Conservation (phyloP, 2,888 invertebrate genomes). For the Ectemnius continuus region DNA sequence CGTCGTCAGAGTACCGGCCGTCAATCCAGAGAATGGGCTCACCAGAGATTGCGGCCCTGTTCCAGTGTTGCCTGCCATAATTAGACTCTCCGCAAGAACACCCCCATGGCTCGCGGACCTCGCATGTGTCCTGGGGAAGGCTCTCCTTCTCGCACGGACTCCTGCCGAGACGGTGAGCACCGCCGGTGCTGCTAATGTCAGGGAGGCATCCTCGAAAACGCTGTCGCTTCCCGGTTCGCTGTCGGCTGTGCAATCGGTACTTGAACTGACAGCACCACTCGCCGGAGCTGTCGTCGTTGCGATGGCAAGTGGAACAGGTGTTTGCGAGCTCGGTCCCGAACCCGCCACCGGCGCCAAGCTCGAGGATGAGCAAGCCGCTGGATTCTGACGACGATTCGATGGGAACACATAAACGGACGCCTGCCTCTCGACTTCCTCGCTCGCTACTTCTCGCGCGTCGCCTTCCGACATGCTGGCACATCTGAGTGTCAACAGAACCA, state of each 20-base stretch:
- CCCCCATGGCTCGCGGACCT: slow-evolving; percentile 93
- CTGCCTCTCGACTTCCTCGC: slow-evolving; percentile 71
- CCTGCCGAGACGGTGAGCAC: neutral
- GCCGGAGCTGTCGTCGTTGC: slow-evolving; percentile 32
- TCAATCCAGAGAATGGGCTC: slow-evolving; percentile 64
- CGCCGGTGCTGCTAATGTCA: neutral
- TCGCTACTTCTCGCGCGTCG: slow-evolving; percentile 80
- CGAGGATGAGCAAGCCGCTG: slow-evolving; percentile 21
- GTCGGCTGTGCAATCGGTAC: slow-evolving; percentile 47
- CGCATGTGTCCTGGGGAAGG: slow-evolving; percentile 80
- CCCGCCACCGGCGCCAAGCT: slow-evolving; percentile 22
- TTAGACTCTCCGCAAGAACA: slow-evolving; percentile 77
- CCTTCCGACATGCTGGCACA: slow-evolving; percentile 85
- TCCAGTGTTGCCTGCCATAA: slow-evolving; percentile 69
- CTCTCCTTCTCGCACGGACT: slow-evolving; percentile 37
- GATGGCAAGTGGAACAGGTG: slow-evolving; percentile 2
- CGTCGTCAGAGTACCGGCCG: slow-evolving; percentile 50
- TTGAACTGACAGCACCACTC: slow-evolving; percentile 27
- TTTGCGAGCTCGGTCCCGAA: slow-evolving; percentile 30
- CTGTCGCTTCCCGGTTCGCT: slow-evolving; percentile 43
- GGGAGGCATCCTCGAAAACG: slow-evolving; percentile 13
- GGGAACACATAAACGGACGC: slow-evolving; percentile 74
- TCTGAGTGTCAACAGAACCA: slow-evolving; percentile 73
- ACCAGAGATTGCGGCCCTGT: slow-evolving; percentile 36
- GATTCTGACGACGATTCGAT: slow-evolving; percentile 64